phyloP scores from a whole-genome alignment of 2,113 vertebrate species.

The Bambusicola thoracicus region DNA sequence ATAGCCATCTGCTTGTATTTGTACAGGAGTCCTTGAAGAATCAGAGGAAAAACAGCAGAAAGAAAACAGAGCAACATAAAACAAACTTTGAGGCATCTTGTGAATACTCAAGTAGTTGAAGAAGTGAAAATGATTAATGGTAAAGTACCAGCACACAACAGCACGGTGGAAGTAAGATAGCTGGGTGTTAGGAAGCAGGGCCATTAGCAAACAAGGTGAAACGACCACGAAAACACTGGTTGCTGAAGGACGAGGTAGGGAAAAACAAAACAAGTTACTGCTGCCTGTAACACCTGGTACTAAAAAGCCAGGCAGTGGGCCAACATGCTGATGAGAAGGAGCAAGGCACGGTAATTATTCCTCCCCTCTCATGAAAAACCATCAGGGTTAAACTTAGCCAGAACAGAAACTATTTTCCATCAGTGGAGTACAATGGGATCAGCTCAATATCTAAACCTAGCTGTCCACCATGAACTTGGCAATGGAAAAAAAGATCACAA shows the following conservation, averaged over 20 bases:
- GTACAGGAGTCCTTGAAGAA: conserved; percentile 20
- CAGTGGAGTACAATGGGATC: background rate
- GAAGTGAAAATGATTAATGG: conserved; percentile 40
- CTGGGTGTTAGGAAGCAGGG: background rate
- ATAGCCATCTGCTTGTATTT: conserved; percentile 14
- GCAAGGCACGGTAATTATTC: background rate
- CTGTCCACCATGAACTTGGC: background rate
- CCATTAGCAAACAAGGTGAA: conserved; percentile 19
- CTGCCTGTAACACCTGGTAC: background rate
- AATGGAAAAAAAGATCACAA: background rate
- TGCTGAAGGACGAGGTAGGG: conserved; percentile 16
- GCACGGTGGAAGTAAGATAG: background rate
- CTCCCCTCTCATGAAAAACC: conserved; percentile 10
- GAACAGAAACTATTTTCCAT: background rate
- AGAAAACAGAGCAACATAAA: conserved; percentile 6
- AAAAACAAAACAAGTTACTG: background rate
- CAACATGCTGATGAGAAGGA: conserved; percentile 32
- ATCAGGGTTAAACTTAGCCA: background rate
- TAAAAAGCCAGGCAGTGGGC: conserved; percentile 18
- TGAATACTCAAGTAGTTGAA: conserved; percentile 20
- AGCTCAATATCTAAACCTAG: background rate
- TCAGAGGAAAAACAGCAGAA: background rate
- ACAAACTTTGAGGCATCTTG: background rate
- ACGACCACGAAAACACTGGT: background rate
- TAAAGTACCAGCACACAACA: background rate